phyloP scores from a whole-genome alignment of 2,797 vertebrate genomes.

The Anabacerthia variegaticeps region DNA sequence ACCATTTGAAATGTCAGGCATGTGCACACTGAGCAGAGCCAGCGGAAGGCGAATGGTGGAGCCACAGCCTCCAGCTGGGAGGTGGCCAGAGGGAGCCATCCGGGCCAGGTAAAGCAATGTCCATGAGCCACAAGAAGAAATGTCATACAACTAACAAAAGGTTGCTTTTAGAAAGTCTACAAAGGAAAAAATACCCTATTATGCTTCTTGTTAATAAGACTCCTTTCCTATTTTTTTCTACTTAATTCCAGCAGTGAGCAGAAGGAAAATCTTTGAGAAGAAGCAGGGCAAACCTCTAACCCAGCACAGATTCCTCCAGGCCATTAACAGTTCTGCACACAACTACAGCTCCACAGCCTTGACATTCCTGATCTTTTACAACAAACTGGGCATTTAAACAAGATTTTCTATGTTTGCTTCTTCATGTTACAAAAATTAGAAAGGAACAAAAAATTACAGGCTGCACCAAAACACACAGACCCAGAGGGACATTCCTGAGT shows the following conservation, averaged over 20 bases:
- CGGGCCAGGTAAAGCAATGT: fast-evolving
- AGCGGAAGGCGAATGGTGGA: fast-evolving
- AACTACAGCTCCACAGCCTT: neutral
- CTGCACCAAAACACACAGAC: neutral
- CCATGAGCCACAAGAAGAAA: fast-evolving
- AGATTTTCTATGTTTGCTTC: conserved; percentile 24
- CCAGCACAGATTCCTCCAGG: neutral
- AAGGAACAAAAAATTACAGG: conserved; percentile 13
- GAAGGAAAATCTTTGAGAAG: neutral
- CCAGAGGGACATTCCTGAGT: neutral
- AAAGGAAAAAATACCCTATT: neutral
- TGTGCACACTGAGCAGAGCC: fast-evolving
- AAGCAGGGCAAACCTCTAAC: neutral
- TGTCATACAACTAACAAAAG: neutral
- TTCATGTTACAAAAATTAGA: neutral
- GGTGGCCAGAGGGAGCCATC: fast-evolving
- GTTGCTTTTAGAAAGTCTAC: neutral
- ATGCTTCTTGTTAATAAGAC: neutral
- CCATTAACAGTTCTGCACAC: neutral
- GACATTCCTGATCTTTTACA: conserved; percentile 37
- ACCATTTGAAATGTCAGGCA: neutral
- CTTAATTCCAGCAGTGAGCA: neutral
- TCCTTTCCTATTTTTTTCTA: neutral
- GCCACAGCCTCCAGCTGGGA: fast-evolving
- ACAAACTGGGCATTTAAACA: conserved; percentile 23